A percentile compares a stretch with the other conserved stretches of the same genome.
phyloP scores from a whole-genome alignment of 2,888 invertebrate species.

The Xestobium rufovillosum region DNA sequence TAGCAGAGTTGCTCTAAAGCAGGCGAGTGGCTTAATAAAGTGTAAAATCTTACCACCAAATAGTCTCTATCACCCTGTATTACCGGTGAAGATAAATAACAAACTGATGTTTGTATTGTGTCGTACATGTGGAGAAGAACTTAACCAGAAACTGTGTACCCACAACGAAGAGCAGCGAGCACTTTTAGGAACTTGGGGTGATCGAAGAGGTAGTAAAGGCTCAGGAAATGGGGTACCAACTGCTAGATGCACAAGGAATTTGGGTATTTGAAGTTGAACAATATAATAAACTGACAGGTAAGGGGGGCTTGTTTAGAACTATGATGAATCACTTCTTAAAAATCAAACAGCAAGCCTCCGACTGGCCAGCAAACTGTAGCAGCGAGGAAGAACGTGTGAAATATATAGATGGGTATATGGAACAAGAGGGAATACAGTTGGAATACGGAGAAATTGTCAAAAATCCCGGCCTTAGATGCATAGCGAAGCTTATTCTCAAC shows the following conservation, averaged over 20 bases:
- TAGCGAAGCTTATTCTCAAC: constrained; percentile 27
- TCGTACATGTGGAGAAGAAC: constrained; percentile 3
- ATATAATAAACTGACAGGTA: background rate
- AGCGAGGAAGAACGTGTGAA: constrained; percentile 10
- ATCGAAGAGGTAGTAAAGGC: background rate
- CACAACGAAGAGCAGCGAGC: background rate
- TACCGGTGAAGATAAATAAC: constrained; percentile 1
- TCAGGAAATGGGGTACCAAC: background rate
- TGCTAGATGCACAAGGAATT: background rate
- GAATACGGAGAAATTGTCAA: constrained; percentile 16
- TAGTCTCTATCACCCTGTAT: background rate
- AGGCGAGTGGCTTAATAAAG: too few species aligned
- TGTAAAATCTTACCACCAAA: background rate
- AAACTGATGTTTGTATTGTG: constrained; percentile 4
- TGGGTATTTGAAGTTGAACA: background rate
- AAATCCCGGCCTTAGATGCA: constrained; percentile 23
- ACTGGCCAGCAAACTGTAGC: background rate
- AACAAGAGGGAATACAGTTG: constrained; percentile 20
- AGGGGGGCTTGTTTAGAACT: background rate
- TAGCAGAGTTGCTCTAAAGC: too few species aligned
- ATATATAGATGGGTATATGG: constrained; percentile 18
- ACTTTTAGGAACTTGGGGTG: background rate
- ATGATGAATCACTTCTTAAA: background rate
- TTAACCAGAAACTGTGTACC: background rate
- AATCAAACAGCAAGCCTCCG: constrained; percentile 2